These are phyloP conservation scores for Eugnorisma glareosa DNA, from an alignment of 2,888 invertebrate genomes.

Conservation along the genomic window DNA sequence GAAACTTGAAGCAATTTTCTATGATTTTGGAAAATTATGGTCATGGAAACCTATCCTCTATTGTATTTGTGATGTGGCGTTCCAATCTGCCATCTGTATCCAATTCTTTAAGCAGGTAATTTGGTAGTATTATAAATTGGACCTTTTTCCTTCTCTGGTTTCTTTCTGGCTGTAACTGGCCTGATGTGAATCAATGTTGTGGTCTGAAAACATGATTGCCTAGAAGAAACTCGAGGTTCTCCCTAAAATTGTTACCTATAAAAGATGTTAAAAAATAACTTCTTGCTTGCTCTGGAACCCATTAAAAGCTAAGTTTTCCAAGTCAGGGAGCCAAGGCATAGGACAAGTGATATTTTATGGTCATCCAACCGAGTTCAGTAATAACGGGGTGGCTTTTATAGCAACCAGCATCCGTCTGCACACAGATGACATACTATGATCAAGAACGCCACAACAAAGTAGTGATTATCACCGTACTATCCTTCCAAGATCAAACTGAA, in stretches of 20 bases:
- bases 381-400: background rate
- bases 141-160: background rate
- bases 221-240: background rate
- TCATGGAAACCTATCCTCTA: background rate
- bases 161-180: background rate
- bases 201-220: background rate
- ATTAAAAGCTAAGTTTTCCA: background rate
- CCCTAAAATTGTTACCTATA: background rate
- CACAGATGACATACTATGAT: constrained; percentile 51
- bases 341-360: background rate
- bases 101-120: too few species aligned
- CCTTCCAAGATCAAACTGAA: constrained; percentile 18
- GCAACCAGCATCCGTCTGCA: constrained; percentile 8
- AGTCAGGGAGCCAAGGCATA: background rate
- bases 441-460: constrained; percentile 29
- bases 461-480: constrained; percentile 32
- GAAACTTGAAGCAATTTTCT: background rate
- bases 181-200: background rate
- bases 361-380: background rate
- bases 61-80: background rate
- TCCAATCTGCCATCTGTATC: background rate
- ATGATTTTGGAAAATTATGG: background rate
- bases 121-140: background rate
- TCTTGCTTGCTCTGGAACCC: background rate
- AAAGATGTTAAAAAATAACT: background rate